Conservation (phyloP, 2,888 invertebrate genomes). For the Acanthosepion pharaonis region DNA sequence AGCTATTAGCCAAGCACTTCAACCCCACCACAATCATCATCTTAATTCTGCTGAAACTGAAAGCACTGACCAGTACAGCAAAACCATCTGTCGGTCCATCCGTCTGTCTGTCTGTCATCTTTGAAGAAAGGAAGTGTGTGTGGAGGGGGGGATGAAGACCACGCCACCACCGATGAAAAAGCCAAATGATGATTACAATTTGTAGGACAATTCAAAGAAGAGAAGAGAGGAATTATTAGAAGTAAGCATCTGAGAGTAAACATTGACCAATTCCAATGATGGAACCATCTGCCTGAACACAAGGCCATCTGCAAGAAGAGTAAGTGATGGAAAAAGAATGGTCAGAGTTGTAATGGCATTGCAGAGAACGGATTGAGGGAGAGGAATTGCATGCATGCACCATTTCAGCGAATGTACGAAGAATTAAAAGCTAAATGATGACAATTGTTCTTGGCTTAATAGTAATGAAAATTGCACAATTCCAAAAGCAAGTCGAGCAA, state of each 20-base stretch:
- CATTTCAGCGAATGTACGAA: not conserved
- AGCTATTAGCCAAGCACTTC: not conserved
- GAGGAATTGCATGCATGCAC: conserved; percentile 4
- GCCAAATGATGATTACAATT: conserved; percentile 23
- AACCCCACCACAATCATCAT: not conserved
- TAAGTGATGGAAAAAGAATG: not conserved
- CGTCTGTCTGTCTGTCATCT: conserved; percentile 33
- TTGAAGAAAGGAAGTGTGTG: not conserved
- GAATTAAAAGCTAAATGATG: conserved; percentile 33
- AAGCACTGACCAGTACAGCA: not conserved
- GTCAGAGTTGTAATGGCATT: not conserved
- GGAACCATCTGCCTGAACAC: conserved; percentile 33
- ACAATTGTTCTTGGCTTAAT: conserved; percentile 21
- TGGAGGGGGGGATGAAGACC: not conserved
- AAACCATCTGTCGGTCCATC: conserved; percentile 14
- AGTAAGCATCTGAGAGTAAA: not conserved
- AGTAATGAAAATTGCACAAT: not conserved
- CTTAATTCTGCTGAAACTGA: not conserved
- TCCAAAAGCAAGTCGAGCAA: not conserved
- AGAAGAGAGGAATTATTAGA: not conserved
- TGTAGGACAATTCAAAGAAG: not conserved
- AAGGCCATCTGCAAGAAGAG: conserved; percentile 8
- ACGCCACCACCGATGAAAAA: not conserved
- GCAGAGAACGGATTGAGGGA: not conserved
- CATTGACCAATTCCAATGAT: conserved; percentile 33